phyloP scores from a whole-genome alignment of 2,113 vertebrate genomes.

The Chionis minor region DNA sequence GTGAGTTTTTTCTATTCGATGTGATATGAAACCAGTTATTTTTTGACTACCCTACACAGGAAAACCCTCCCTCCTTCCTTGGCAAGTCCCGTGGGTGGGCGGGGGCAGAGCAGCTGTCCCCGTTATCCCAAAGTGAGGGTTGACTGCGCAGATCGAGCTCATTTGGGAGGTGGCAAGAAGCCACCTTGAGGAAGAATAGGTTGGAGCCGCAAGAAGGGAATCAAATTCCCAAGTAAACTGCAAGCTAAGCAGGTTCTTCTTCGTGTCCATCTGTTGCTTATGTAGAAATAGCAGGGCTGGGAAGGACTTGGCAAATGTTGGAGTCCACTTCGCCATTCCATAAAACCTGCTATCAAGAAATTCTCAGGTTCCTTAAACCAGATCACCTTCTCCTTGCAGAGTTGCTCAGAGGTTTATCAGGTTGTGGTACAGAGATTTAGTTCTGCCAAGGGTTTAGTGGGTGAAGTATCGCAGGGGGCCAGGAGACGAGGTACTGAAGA shows the following conservation, averaged over 20 bases:
- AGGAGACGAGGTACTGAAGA: background rate
- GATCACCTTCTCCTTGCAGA: background rate
- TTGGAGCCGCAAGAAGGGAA: background rate
- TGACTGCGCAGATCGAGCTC: background rate
- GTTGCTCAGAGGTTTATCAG: background rate
- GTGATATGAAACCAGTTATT: background rate
- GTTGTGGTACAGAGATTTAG: background rate
- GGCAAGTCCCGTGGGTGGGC: fast-evolving
- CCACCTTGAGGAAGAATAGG: too few relatives aligned
- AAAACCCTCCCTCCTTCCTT: background rate
- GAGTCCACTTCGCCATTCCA: background rate
- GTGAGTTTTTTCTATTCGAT: background rate
- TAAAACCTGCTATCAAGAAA: background rate
- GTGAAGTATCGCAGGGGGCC: background rate
- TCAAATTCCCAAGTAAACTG: background rate
- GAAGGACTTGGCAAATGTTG: background rate
- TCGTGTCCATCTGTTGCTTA: background rate
- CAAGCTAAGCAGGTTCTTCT: background rate
- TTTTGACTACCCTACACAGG: background rate
- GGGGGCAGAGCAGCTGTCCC: background rate
- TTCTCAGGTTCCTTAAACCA: background rate
- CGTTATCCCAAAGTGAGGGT: background rate
- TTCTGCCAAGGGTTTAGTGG: background rate
- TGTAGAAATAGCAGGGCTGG: background rate
- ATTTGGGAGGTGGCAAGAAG: fast-evolving